Base-by-base conservation (phyloP, 2,888 invertebrate species). In the Rotaria sp. region DNA sequence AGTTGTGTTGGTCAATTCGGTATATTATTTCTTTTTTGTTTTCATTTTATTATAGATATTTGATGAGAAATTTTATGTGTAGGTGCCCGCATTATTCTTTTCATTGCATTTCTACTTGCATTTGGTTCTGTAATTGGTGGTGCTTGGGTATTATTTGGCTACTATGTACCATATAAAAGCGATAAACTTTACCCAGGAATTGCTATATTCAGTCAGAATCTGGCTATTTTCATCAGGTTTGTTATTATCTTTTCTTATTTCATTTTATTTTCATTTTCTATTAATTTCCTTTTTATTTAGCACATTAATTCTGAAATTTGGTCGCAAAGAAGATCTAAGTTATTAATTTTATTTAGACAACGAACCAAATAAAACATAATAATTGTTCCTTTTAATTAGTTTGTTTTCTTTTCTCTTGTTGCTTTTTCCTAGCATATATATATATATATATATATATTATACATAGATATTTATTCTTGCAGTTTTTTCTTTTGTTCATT, bases 1-100 rank as follows among this genome's bases (percentile, higher is more conserved):
- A 80, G 10, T 80, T 41, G n/a, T 57, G 4, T 38, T 26, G 57
- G 52, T n/a, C 45, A 38, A 57, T 87, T 86, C 75, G 45, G 85
- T 85, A 75, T n/a, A 7, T 1, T 57, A 57, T 57, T 24, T 7
- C n/a, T 7, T n/a, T 57, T 57, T 57, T n/a, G 5, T 5, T 74
- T 35, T 74, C 30, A 35, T 74, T 1, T 38, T 35, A 21, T 38
- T 38, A 38, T 74, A 38, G 21, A 38, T 38, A 4, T 92, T 94
- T 89, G 98, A 97, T 85, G 98, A 98, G 97, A 97, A 0, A 98
- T 99, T 91, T 95, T 98, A 0, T 94, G 99, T 90, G 96, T 97
- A 38, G 92, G 92, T 86, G 94, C 97, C 1, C 93, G 96, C 87
- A 93, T 96, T 38, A 99, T 97, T 97, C 93, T 99, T 24, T 96